These are phyloP conservation scores for Gallinago undulata DNA, from an alignment of 2,113 vertebrate species.

Conservation along the genomic window DNA sequence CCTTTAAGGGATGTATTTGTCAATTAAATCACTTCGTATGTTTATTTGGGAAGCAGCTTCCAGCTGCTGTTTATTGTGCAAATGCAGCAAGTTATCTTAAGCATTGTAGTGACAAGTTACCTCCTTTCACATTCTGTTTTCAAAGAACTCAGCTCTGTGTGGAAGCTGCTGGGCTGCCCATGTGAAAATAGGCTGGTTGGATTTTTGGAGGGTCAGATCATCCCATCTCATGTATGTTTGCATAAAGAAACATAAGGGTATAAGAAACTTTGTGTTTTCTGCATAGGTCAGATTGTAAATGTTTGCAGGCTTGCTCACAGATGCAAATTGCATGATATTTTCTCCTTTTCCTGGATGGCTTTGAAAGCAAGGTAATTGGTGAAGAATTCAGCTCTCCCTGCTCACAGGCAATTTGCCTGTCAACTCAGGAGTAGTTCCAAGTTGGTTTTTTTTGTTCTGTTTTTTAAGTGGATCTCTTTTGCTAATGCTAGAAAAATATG, in stretches of 20 bases:
- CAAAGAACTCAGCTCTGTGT: neutral
- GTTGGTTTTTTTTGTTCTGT: neutral
- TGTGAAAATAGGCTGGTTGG: neutral
- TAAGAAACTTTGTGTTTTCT: neutral
- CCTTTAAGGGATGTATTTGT: neutral
- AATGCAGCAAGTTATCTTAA: constrained; percentile 1
- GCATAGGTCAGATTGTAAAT: neutral
- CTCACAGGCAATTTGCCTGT: neutral
- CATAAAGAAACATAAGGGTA: neutral
- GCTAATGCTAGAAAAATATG: neutral
- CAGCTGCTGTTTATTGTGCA: constrained; percentile 48
- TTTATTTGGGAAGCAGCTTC: neutral
- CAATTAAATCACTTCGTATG: constrained; percentile 28
- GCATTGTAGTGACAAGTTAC: neutral
- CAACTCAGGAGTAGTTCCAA: neutral
- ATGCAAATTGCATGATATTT: neutral
- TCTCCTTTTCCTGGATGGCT: neutral
- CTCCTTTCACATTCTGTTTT: neutral
- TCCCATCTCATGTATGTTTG: neutral
- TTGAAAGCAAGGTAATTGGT: neutral
- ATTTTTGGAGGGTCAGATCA: neutral
- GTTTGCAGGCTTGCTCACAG: neutral
- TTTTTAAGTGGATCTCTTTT: neutral
- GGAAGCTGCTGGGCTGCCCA: neutral
- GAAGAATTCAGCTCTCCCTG: neutral